These are phyloP conservation scores for Tachysurus fulvidraco DNA, from an alignment of 2,113 vertebrate species.

Conservation along the genomic window DNA sequence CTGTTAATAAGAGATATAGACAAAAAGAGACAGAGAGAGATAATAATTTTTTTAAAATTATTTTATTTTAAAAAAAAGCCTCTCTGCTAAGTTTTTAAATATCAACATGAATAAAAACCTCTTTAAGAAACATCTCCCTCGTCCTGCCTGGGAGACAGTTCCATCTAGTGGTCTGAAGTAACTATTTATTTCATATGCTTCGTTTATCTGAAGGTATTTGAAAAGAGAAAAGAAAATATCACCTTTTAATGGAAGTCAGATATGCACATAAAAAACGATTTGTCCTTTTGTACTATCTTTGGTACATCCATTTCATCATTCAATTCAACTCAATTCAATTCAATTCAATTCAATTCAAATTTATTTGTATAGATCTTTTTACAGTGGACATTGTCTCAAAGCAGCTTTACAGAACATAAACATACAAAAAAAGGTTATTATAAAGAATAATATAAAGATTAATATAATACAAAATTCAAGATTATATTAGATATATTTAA, in stretches of 20 bases:
- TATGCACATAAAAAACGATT: not conserved
- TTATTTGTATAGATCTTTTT: no score
- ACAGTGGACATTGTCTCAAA: no score
- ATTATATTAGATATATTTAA: no score
- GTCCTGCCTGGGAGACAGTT: not conserved
- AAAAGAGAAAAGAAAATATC: constrained; percentile 74
- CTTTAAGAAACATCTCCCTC: not conserved
- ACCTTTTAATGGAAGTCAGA: constrained; percentile 76
- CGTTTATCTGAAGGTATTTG: constrained; percentile 68
- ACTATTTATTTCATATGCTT: not conserved
- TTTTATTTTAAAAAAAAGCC: not conserved
- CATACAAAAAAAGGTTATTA: no score
- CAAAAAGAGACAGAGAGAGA: no score
- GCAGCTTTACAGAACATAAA: no score
- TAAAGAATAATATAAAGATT: no score
- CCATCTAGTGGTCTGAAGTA: constrained; percentile 16
- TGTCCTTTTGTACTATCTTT: no score
- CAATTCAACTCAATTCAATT: no score
- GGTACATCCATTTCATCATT: no score
- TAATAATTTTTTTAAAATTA: not conserved
- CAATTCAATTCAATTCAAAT: no score
- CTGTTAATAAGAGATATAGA: not conserved
- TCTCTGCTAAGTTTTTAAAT: not conserved
- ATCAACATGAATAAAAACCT: not conserved
- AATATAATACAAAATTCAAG: no score